Evolutionary conservation across 1,140 invertebrate species (phyloP).

Genomic region (Atopsyche davidsoni): DNA sequence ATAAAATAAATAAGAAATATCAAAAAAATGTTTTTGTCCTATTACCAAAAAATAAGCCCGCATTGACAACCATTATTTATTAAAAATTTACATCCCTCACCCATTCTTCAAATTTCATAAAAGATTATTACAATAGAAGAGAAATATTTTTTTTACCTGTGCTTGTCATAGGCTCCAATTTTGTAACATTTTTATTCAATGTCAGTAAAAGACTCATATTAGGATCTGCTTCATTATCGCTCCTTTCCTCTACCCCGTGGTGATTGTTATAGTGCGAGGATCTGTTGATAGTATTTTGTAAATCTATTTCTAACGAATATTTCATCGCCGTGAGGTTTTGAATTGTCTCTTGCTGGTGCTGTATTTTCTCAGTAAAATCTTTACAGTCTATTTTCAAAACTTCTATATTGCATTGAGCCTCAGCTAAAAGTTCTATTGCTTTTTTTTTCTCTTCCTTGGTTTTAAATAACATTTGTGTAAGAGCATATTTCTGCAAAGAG

Average conservation of each 20-base stretch:
- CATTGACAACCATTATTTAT: no score
- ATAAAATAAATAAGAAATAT: no score
- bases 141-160: no score
- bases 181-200: no score
- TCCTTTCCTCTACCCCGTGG: conserved; percentile 8
- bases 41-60: no score
- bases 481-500: conserved; percentile 11
- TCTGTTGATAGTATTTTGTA: conserved; percentile 12
- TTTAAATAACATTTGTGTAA: conserved; percentile 6
- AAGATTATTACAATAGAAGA: no score
- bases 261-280: background rate
- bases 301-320: conserved; percentile 8
- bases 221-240: background rate
- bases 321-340: conserved; percentile 6
- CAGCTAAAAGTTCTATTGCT: background rate
- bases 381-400: conserved; percentile 4
- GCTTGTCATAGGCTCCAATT: no score
- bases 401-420: conserved; percentile 3
- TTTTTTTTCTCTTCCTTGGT: conserved; percentile 15
- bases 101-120: no score
- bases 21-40: no score
- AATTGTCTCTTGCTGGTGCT: conserved; percentile 13
- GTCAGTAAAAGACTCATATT: no score
- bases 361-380: conserved; percentile 9
- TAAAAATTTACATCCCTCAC: no score